These are phyloP conservation scores for Germaria angustata DNA, from an alignment of 2,888 invertebrate genomes.

Conservation along the genomic window DNA sequence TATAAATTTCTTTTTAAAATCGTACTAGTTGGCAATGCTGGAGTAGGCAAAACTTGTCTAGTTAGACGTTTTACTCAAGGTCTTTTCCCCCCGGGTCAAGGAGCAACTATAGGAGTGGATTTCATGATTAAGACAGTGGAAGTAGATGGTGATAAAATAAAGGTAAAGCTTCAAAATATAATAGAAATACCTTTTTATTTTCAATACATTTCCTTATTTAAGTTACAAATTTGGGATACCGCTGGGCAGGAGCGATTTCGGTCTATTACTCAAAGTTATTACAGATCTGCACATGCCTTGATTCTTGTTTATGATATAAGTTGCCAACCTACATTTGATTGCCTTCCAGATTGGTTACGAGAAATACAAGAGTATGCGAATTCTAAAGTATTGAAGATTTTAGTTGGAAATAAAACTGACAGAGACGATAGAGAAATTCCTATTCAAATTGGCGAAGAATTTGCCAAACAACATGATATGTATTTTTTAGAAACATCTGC, in stretches of 20 bases:
- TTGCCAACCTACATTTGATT: slow-evolving; percentile 98
- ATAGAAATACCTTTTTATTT: not conserved
- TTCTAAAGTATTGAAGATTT: slow-evolving; percentile 83
- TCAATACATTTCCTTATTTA: slow-evolving; percentile 67
- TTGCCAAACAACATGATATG: slow-evolving; percentile 97
- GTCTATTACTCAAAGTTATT: slow-evolving; percentile 98
- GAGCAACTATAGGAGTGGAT: slow-evolving; percentile 99
- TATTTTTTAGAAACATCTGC: slow-evolving; percentile 99
- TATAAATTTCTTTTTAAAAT: slow-evolving; percentile 99
- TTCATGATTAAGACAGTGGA: slow-evolving; percentile 99
- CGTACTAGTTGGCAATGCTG: slow-evolving; percentile 98
- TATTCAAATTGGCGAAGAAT: slow-evolving; percentile 95
- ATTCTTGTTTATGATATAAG: slow-evolving; percentile 98
- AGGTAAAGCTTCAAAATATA: slow-evolving; percentile 81
- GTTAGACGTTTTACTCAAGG: slow-evolving; percentile 98
- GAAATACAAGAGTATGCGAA: slow-evolving; percentile 99
- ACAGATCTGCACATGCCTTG: slow-evolving; percentile 97
- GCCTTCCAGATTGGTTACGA: slow-evolving; percentile 96
- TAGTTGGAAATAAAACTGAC: slow-evolving; percentile 96
- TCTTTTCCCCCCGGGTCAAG: slow-evolving; percentile 98
- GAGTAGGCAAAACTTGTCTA: slow-evolving; percentile 98
- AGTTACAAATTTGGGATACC: slow-evolving; percentile 99
- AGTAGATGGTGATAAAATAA: slow-evolving; percentile 96
- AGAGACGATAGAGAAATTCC: slow-evolving; percentile 95
- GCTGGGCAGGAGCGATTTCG: slow-evolving; percentile 98